Conservation (phyloP, 2,113 vertebrate genomes). For the Glaucomys volans region DNA sequence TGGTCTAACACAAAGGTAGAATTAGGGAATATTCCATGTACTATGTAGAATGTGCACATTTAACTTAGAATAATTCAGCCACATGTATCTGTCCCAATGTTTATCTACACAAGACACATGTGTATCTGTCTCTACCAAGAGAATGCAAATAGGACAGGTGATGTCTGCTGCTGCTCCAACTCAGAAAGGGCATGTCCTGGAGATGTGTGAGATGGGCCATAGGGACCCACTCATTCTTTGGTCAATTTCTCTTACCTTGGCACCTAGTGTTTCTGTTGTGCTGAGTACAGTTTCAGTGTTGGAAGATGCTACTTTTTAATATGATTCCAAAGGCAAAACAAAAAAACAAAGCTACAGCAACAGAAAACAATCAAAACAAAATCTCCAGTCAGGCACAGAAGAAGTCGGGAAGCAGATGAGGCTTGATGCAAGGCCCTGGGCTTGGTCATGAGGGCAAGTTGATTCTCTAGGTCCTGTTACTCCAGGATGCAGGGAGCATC, state of each 20-base stretch:
- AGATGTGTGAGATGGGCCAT: background rate
- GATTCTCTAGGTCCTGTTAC: accelerated
- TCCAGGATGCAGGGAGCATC: background rate
- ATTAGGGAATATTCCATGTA: background rate
- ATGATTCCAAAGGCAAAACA: background rate
- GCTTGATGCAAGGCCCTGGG: background rate
- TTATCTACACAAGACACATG: background rate
- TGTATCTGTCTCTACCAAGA: background rate
- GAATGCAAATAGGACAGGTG: background rate
- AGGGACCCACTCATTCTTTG: background rate
- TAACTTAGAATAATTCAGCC: background rate
- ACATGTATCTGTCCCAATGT: background rate
- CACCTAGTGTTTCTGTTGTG: background rate
- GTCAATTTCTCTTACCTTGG: background rate
- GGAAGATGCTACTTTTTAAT: background rate
- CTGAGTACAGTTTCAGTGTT: background rate
- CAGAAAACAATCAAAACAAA: background rate
- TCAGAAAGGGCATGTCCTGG: background rate
- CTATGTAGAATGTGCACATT: background rate
- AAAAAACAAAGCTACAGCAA: background rate
- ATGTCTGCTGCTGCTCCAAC: background rate
- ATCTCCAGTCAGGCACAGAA: background rate
- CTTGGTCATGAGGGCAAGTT: background rate
- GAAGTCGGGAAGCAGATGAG: background rate
- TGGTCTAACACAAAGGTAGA: background rate